These are phyloP conservation scores for Tachysurus fulvidraco DNA, from an alignment of 2,113 vertebrate species.

Conservation along the genomic window DNA sequence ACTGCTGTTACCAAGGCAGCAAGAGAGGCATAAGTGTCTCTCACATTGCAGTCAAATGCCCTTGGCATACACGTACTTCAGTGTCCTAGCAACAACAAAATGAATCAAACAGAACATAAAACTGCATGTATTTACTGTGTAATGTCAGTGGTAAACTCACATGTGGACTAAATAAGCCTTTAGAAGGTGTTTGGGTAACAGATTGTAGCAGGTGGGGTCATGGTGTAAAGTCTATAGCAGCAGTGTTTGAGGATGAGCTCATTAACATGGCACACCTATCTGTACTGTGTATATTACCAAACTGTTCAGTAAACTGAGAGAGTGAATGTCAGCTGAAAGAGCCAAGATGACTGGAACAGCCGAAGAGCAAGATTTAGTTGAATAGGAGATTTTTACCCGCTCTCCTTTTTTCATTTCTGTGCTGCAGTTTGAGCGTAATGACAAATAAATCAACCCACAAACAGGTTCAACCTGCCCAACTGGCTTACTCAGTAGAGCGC, in stretches of 20 bases:
- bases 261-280: neutral
- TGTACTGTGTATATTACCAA: neutral
- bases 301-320: neutral
- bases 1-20: slow-evolving; percentile 50
- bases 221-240: neutral
- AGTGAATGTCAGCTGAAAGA: neutral
- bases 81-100: slow-evolving; percentile 66
- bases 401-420: neutral
- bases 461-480: neutral
- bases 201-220: neutral
- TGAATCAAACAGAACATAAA: slow-evolving; percentile 18
- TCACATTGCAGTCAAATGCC: slow-evolving; percentile 37
- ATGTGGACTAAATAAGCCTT: neutral
- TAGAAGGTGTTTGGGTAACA: neutral
- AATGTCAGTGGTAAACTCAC: neutral
- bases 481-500: neutral
- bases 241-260: neutral
- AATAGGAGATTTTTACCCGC: neutral
- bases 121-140: neutral
- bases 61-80: slow-evolving; percentile 49
- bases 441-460: neutral
- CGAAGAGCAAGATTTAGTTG: neutral
- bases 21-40: slow-evolving; percentile 33
- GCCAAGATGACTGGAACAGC: neutral
- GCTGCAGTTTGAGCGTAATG: neutral